A percentile compares a stretch with the other conserved stretches of the same genome.
These are phyloP conservation scores for Oscheius onirici DNA, from an alignment of 2,888 invertebrate species.

Conservation along the genomic window DNA sequence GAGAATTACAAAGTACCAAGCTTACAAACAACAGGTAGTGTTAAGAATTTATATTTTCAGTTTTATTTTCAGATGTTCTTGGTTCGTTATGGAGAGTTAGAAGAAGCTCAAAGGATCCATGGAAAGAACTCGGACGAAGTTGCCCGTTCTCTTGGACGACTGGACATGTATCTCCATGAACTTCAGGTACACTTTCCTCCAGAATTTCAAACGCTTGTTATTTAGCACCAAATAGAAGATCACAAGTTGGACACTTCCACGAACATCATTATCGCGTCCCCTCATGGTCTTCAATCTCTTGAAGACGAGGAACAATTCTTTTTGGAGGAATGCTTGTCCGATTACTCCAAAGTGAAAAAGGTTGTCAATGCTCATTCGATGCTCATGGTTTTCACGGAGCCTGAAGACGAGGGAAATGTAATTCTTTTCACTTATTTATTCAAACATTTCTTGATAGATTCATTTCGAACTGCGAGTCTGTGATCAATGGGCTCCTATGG, in stretches of 20 bases:
- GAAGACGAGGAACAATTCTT: slow-evolving; percentile 69
- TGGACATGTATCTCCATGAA: slow-evolving; percentile 65
- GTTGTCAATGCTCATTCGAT: slow-evolving; percentile 67
- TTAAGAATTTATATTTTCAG: not conserved
- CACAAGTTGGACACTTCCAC: slow-evolving; percentile 61
- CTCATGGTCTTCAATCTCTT: slow-evolving; percentile 64
- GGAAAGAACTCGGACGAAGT: slow-evolving; percentile 64
- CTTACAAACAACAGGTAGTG: slow-evolving; percentile 64
- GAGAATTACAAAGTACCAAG: slow-evolving; percentile 66
- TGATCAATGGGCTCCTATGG: slow-evolving; percentile 69
- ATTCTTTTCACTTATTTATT: slow-evolving; percentile 6
- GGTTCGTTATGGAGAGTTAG: slow-evolving; percentile 62
- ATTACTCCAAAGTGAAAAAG: slow-evolving; percentile 63
- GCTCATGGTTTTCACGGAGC: slow-evolving; percentile 66
- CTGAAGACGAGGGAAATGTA: slow-evolving; percentile 64
- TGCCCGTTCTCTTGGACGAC: slow-evolving; percentile 58
- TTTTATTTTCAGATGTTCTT: slow-evolving; percentile 45
- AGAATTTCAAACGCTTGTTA: not conserved
- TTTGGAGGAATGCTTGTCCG: slow-evolving; percentile 68
- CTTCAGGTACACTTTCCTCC: slow-evolving; percentile 57
- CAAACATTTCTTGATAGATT: slow-evolving; percentile 45
- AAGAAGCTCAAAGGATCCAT: slow-evolving; percentile 59
- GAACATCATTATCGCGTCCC: slow-evolving; percentile 67
- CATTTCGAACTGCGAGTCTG: slow-evolving; percentile 70
- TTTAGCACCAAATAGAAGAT: slow-evolving; percentile 62